Evolutionary conservation across 2,113 vertebrate species (phyloP), one percentile per base, ranked within the genome.

Genomic region (Laticauda colubrina): DNA sequence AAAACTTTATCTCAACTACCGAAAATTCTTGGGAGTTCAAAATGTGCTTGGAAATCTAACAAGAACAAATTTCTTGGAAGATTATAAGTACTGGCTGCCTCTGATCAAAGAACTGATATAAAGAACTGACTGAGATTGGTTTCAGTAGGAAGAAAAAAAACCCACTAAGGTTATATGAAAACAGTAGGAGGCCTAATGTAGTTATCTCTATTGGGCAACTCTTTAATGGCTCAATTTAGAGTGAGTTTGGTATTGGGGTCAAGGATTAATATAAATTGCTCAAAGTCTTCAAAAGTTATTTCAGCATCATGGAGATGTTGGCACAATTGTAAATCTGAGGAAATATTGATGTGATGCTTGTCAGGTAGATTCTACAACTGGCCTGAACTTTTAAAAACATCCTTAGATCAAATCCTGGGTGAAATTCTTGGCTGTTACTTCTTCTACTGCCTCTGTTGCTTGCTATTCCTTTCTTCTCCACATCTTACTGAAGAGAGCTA

Each of bases 1-100:
- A 91, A 89, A 94, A 90, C 81, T 92, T 92, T 92, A 90, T 92
- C 75, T 92, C 81, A 94, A 48, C 93, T 93, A 86, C 89, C 55
- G 23, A 89, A 91, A 91, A 89, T 55, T 93, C 89, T 45, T 64
- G 55, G 75, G 56, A 90, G 29, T 89, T 89, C 91, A 69, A 88
- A 86, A 90, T 89, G 34, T 90, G 89, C 85, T 56, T 89, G 29
- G 91, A 93, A 93, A 88, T 87, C 48, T 54, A 89, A 56, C 85
- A 55, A 91, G 90, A 93, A n/a, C 64, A 93, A 92, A 93, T 93
- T 87, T 85, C 61, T 61, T 14, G 4, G 57, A 64, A 87, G 75
- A 61, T 92, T 59, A 90, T 61, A 61, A 48, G 57, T 61, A 51
- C 51, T 92, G 92, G 81, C 21, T 93, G 88, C 48, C 75, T 94